Percentiles rank a stretch among this genome's conserved stretches.
Conservation (phyloP, 1,140 invertebrate genomes). For the Pseudoatta argentina region DNA sequence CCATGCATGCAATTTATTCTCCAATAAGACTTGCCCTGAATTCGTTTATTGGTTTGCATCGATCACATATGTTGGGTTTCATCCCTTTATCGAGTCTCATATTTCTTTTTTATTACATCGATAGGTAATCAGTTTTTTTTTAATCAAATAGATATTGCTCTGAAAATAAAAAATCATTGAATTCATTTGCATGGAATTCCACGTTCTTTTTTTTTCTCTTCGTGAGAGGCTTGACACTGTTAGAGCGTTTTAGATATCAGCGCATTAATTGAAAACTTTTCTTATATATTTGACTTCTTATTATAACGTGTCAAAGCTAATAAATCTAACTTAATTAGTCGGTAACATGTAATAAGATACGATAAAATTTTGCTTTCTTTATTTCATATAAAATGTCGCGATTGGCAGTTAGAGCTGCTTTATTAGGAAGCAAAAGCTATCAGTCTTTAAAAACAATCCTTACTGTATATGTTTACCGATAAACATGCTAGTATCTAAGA, state of each 20-base stretch:
- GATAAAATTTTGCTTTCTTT: not conserved
- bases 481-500: slow-evolving; percentile 19
- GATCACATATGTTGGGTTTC: not conserved
- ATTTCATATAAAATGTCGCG: not conserved
- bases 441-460: not conserved
- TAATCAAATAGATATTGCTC: not conserved
- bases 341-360: not conserved
- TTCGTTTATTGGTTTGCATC: not conserved
- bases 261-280: not conserved
- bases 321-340: not conserved
- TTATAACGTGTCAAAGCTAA: not conserved
- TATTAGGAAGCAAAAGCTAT: not conserved
- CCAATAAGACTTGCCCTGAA: not conserved
- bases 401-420: not conserved
- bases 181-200: not conserved
- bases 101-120: not conserved
- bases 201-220: not conserved
- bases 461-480: not conserved
- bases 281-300: not conserved
- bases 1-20: slow-evolving; percentile 5
- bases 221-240: not conserved
- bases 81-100: not conserved
- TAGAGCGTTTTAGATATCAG: not conserved
- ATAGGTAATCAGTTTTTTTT: not conserved
- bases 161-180: not conserved